phyloP scores from a whole-genome alignment of 2,797 vertebrate species.

The Cyclura pinguis region DNA sequence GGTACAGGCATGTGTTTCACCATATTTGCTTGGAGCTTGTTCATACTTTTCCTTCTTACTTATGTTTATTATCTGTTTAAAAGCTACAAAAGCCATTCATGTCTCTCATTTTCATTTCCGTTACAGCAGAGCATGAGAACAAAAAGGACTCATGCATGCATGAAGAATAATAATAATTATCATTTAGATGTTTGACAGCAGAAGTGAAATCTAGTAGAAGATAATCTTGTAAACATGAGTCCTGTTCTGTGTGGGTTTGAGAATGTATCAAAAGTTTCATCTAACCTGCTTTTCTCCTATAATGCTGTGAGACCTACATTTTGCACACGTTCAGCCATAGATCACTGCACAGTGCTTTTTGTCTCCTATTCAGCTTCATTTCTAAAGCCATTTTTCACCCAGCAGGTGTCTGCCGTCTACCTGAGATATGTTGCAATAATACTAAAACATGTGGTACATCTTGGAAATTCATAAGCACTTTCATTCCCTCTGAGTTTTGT shows the following conservation, averaged over 20 bases:
- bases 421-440: neutral
- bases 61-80: conserved; percentile 24
- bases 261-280: fast-evolving
- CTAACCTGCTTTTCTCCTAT: neutral
- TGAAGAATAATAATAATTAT: conserved; percentile 7
- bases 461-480: neutral
- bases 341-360: neutral
- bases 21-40: neutral
- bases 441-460: neutral
- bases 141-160: neutral
- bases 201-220: neutral
- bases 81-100: conserved; percentile 3
- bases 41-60: neutral
- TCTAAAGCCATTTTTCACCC: fast-evolving
- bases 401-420: neutral
- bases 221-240: neutral
- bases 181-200: conserved; percentile 6
- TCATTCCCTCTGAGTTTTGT: neutral
- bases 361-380: neutral
- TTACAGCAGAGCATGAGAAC: neutral
- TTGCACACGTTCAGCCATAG: neutral
- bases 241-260: fast-evolving
- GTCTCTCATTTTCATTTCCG: neutral
- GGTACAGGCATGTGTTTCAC: neutral
- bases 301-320: neutral